Evolutionary conservation across 1,140 invertebrate species (phyloP), one percentile per base, ranked within the genome.

Genomic region (Contarinia nasturtii): DNA sequence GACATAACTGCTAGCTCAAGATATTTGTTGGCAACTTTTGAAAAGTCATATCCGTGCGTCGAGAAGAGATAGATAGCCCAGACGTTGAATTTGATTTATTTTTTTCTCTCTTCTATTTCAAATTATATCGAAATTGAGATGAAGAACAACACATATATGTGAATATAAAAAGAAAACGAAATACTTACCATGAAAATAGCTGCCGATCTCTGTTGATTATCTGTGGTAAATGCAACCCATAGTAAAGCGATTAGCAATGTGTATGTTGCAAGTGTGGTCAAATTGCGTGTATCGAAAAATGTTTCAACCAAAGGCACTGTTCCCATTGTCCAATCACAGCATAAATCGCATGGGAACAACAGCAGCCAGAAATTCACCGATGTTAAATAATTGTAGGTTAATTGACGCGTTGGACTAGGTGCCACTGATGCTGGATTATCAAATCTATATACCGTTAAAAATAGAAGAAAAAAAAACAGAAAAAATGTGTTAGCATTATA

Each of bases 261-360:
- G 53, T 86, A 86, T 33, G 86, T 76, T 0, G 68, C 66, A 2
- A 92, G 7, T 0, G 90, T 95, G 4, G 77, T 75, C n/a, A 93
- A 51, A 70, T 95, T 96, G 33, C 93, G 71, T 1, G 70, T 57
- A 68, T 97, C 93, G 1, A 71, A 51, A 54, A 92, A 75, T 33
- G 78, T 80, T 48, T 79, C 74, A 11, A 97, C 70, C 11, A 96
- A 59, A 0, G 90, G 86, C 46, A 97, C 81, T 21, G 92, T 95
- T 33, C 90, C 91, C 93, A 97, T 97, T 40, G 92, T 96, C 92
- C 92, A 97, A 68, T 97, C 93, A 66, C 91, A 96, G 68, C 91
- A 95, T 14, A 97, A 73, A 55, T 86, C 75, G 51, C 79, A 83
- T 12, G 92, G 92, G 61, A 88, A 81, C 33, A 93, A 70, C 42